Base-by-base conservation (phyloP, 1,140 invertebrate species). In the Acromyrmex charruanus region DNA sequence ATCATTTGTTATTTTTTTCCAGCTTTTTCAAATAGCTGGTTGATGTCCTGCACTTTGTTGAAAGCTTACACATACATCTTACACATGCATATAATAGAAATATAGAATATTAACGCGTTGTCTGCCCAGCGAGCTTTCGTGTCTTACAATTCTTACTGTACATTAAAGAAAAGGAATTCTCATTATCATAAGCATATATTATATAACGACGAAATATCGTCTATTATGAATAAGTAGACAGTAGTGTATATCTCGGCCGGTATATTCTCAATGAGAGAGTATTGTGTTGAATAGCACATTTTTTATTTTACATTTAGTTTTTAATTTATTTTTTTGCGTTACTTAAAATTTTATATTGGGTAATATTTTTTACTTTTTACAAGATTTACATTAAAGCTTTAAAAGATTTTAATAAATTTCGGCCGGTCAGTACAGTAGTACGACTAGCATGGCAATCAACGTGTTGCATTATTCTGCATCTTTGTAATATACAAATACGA, bases 21-120 rank as follows among this genome's bases (percentile, higher is more conserved):
- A 39, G 35, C 35, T 39, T 39, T 39, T 39, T 39, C 9, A 5
- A 61, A 18, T 35, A 82, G 35, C 35, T 39, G 68, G 55, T 84
- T 58, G n/a, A 58, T 5, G n/a, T 25, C n/a, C 10, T 39, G 7
- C 35, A 35, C 65, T 12, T 74, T 51, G 4, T 74, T 51, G 2
- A 51, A 85, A 51, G 63, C n/a, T 25, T 77, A 31, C 1, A 77
- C 4, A 63, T 61, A 16, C 4, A 16, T 77, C 39, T n/a, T 21
- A 16, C 59, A 12, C 1, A 25, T 63, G 9, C 1, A 25, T 63
- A 10, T 44, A 25, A 14, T 31, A 58, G 55, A 58, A 9, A 55
- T 16, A 55, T n/a, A n/a, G 18, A 58, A n/a, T n/a, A 55, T 58
- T 28, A 63, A 63, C 14, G 25, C 6, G 59, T 63, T 31, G 25